A percentile compares a stretch with the other conserved stretches of the same genome.
Evolutionary conservation across 2,797 vertebrate species (phyloP).

Genomic region (Hirundo rustica): DNA sequence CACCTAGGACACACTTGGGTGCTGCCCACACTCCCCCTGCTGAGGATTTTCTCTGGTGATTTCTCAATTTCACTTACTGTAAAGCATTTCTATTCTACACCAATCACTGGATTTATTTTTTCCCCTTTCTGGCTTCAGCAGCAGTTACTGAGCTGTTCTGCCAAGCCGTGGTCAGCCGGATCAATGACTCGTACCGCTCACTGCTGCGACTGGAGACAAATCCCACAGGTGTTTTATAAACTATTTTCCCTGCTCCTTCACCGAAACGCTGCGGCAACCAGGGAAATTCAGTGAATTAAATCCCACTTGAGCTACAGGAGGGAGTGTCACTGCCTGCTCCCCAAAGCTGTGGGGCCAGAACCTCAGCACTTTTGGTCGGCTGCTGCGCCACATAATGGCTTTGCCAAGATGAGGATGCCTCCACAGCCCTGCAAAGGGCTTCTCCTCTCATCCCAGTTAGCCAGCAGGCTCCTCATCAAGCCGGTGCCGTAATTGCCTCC

Average conservation of each 20-base stretch:
- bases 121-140: neutral
- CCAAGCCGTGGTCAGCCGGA: neutral
- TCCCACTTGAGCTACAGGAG: neutral
- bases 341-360: neutral
- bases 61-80: neutral
- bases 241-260: neutral
- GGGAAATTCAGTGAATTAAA: neutral
- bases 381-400: rapidly evolving
- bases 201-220: neutral
- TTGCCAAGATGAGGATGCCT: neutral
- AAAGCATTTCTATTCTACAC: neutral
- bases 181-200: neutral
- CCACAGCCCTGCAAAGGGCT: neutral
- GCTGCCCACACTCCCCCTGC: neutral
- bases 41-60: neutral
- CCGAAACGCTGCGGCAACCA: neutral
- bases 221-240: neutral
- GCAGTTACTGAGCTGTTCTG: neutral
- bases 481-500: neutral
- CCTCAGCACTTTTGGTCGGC: rapidly evolving
- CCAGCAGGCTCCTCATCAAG: neutral
- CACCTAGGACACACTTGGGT: neutral
- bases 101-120: neutral
- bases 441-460: neutral
- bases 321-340: rapidly evolving